Base-by-base conservation (phyloP, 2,797 vertebrate genomes). In the Rhabdomys pumilio region DNA sequence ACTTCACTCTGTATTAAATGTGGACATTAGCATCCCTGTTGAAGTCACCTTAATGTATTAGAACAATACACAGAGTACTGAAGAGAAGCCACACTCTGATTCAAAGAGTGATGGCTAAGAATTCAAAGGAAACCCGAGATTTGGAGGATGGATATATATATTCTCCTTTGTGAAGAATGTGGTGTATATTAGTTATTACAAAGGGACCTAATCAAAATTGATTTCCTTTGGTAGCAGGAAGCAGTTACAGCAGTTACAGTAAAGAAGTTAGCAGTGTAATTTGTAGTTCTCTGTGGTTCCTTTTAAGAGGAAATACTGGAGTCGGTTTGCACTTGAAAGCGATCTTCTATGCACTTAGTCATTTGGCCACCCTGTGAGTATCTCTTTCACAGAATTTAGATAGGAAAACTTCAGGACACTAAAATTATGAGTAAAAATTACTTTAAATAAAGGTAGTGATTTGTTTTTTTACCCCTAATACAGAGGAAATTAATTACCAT, bases 321-420 rank as follows among this genome's bases (percentile, higher is more conserved):
- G 29, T 93, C 34, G 65, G 31, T 86, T 85, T 67, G 29, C 31
- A 38, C 13, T 85, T 67, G 61, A 69, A 96, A 87, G 88, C 83
- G 57, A 73, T 50, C 50, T 93, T 93, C 14, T 4, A 59, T 63
- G 91, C 26, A 17, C 19, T 90, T 17, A 76, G 15, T 22, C 22
- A 6, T 6, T 91, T 19, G 67, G 29, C 22, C 19, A 13, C 75
- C 38, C 63, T n/a, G 55, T 67, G 75, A 96, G 12, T 93, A 55
- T 72, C 96, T 96, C 91, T 59, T 89, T 95, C 85, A 65, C 19
- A 82, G n/a, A 92, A n/a, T 11, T 84, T 55, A 47, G 31, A 24
- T 31, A 92, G 22, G 0, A 89, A 92, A 89, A 7, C 34, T 17
- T 6, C 26, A 76, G n/a, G 17, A 72, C 34, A 19, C 17, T 90